Percentiles rank a stretch among this genome's conserved stretches.
Evolutionary conservation across 2,113 vertebrate species (phyloP).

Genomic region (Uria lomvia): DNA sequence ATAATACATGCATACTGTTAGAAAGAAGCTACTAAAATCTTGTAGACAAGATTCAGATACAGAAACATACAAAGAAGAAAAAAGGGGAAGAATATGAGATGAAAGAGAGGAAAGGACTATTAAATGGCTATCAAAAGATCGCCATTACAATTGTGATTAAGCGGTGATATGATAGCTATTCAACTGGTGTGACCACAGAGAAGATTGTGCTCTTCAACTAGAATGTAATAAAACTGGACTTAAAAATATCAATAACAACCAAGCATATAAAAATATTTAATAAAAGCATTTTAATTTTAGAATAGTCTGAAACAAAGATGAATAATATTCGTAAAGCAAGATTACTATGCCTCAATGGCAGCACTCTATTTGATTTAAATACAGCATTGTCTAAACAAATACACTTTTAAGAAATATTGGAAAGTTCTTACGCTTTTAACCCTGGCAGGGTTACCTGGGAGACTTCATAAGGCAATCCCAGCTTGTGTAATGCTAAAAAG

Average conservation of each 20-base stretch:
- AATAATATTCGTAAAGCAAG: neutral
- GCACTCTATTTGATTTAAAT: neutral
- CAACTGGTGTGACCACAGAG: neutral
- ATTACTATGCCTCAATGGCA: neutral
- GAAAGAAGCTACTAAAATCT: neutral
- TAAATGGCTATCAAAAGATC: neutral
- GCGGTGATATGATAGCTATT: neutral
- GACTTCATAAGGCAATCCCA: neutral
- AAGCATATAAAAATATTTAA: neutral
- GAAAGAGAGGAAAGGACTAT: neutral
- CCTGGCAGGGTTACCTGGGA: neutral
- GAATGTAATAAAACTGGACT: neutral
- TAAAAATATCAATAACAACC: neutral
- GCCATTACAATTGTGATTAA: neutral
- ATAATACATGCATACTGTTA: neutral
- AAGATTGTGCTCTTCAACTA: neutral
- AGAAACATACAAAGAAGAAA: neutral
- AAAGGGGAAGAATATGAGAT: neutral
- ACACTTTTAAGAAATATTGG: neutral
- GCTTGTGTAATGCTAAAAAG: neutral
- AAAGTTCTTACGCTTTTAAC: neutral
- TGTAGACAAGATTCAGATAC: neutral
- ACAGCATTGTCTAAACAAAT: neutral
- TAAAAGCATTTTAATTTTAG: neutral
- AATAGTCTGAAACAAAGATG: neutral